Conservation (phyloP, 2,113 vertebrate species). For the Miniopterus natalensis region DNA sequence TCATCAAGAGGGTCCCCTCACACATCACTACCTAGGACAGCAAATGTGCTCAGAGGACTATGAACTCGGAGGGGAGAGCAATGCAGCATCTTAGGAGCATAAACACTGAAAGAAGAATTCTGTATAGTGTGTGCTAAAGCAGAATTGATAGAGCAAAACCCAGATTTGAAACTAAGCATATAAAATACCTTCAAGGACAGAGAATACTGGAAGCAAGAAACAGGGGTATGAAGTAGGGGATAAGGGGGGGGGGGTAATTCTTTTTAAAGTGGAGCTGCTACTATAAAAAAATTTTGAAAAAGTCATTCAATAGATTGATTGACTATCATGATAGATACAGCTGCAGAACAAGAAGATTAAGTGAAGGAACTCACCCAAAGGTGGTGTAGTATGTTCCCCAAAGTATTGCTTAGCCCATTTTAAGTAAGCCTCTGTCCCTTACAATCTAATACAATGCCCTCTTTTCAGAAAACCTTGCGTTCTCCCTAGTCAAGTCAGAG, state of each 20-base stretch:
- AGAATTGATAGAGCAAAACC: background rate
- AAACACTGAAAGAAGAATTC: background rate
- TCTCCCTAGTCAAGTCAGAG: background rate
- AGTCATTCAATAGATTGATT: background rate
- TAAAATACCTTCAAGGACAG: background rate
- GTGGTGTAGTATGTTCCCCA: background rate
- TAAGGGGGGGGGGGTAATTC: fast-evolving
- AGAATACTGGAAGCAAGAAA: background rate
- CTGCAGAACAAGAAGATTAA: background rate
- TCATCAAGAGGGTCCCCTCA: background rate
- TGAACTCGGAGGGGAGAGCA: background rate
- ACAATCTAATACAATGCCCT: background rate
- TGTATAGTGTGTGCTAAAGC: background rate
- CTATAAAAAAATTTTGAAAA: conserved; percentile 1
- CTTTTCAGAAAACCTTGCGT: conserved; percentile 4
- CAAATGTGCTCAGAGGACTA: background rate
- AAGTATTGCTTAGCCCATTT: background rate
- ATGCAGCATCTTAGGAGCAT: background rate
- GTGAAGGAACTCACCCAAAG: background rate
- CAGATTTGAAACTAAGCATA: background rate
- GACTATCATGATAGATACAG: background rate
- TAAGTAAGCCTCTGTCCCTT: background rate
- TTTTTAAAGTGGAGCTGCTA: background rate
- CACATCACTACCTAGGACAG: background rate
- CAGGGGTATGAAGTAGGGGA: no score